A percentile compares a stretch with the other conserved stretches of the same genome.
phyloP scores from a whole-genome alignment of 2,888 invertebrate species.

The Stomorhina lunata region DNA sequence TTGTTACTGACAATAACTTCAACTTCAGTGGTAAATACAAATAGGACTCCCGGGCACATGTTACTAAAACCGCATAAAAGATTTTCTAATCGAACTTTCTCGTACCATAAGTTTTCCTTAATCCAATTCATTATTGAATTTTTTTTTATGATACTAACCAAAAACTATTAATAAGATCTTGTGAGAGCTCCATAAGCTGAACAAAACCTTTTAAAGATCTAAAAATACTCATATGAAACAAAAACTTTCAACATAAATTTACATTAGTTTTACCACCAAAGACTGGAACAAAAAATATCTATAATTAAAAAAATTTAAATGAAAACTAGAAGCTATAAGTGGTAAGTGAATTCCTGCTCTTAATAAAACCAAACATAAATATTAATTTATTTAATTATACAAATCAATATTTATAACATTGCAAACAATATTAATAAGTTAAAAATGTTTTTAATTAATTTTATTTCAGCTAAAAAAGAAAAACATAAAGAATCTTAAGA shows the following conservation, averaged over 20 bases:
- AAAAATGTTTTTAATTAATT: conserved; percentile 33
- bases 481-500: background rate
- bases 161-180: no score
- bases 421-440: conserved; percentile 15
- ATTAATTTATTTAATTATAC: background rate
- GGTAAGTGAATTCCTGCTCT: conserved; percentile 55
- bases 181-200: no score
- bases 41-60: no score
- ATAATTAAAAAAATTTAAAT: conserved; percentile 30
- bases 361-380: background rate
- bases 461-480: conserved; percentile 35
- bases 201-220: background rate
- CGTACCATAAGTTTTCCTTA: no score
- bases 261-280: conserved; percentile 1
- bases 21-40: no score
- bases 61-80: no score
- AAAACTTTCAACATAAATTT: background rate
- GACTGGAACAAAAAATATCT: background rate
- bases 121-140: no score
- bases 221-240: background rate
- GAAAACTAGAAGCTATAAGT: conserved; percentile 45
- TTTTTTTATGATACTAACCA: no score
- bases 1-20: no score
- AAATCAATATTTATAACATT: background rate
- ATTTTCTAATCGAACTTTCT: no score